Percentiles rank a stretch among this genome's conserved stretches.
Conservation (phyloP, 2,888 invertebrate species). For the Pammene aurita region DNA sequence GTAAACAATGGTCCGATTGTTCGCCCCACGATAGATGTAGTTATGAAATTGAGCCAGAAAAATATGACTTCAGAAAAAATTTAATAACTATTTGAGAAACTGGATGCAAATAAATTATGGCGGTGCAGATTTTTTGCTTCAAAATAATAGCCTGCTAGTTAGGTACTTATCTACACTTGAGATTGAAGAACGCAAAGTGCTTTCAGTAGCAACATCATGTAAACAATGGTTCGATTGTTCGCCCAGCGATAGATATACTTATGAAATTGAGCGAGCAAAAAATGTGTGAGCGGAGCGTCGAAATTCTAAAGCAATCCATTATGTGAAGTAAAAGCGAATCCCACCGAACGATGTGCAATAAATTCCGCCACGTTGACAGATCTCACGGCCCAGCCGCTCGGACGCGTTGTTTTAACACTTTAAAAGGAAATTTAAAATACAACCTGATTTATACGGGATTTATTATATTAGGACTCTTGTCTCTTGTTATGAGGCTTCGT, state of each 20-base stretch:
- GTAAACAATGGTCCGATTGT: slow-evolving; percentile 37
- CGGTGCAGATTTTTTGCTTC: too few relatives aligned
- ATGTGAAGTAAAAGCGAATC: slow-evolving; percentile 53
- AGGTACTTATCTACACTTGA: background rate
- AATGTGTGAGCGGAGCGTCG: slow-evolving; percentile 38
- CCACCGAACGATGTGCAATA: slow-evolving; percentile 60
- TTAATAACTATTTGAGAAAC: too few relatives aligned
- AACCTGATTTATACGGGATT: slow-evolving; percentile 52
- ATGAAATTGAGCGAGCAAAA: slow-evolving; percentile 38
- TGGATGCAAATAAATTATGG: too few relatives aligned
- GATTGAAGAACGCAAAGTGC: slow-evolving; percentile 18
- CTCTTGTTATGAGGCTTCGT: too few relatives aligned
- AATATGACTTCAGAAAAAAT: slow-evolving; percentile 3
- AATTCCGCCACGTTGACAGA: slow-evolving; percentile 61
- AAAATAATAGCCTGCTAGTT: too few relatives aligned
- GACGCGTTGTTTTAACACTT: slow-evolving; percentile 56
- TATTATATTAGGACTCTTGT: background rate
- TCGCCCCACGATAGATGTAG: slow-evolving; percentile 28
- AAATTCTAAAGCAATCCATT: slow-evolving; percentile 44
- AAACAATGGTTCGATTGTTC: slow-evolving; percentile 39
- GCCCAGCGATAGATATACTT: slow-evolving; percentile 29
- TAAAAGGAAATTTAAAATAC: slow-evolving; percentile 60
- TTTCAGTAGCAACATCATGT: slow-evolving; percentile 30
- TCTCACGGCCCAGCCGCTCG: slow-evolving; percentile 52
- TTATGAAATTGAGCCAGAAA: slow-evolving; percentile 35